A percentile compares a stretch with the other conserved stretches of the same genome.
These are phyloP conservation scores for Acanthochromis polyacanthus DNA, from an alignment of 2,113 vertebrate species.

Conservation along the genomic window DNA sequence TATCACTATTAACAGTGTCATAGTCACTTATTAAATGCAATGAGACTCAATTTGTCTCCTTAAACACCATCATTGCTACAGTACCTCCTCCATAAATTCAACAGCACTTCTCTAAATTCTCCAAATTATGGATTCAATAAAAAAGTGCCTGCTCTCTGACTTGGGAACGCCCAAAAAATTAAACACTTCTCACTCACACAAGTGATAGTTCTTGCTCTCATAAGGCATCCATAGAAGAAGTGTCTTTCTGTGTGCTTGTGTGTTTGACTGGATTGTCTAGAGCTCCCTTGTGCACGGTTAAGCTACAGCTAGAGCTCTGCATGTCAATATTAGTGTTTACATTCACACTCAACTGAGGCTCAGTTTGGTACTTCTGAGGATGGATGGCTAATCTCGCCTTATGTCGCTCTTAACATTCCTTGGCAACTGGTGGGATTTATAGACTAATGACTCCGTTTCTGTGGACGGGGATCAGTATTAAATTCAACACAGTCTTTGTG, in stretches of 20 bases:
- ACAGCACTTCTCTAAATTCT: constrained; percentile 8
- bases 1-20: not conserved
- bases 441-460: constrained; percentile 70
- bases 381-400: constrained; percentile 73
- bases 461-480: constrained; percentile 65
- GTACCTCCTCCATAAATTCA: constrained; percentile 16
- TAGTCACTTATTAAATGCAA: constrained; percentile 11
- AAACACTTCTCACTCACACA: constrained; percentile 12
- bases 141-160: constrained; percentile 29
- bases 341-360: constrained; percentile 66
- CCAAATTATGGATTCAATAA: constrained; percentile 12
- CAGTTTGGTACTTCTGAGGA: constrained; percentile 71
- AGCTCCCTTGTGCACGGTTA: constrained; percentile 64
- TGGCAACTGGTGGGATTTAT: constrained; percentile 71
- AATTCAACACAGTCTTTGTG: constrained; percentile 58
- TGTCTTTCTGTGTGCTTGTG: constrained; percentile 42
- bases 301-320: constrained; percentile 58
- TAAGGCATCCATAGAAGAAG: constrained; percentile 36
- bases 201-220: constrained; percentile 18
- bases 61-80: constrained; percentile 1
- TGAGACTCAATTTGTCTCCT: not conserved
- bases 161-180: constrained; percentile 37
- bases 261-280: constrained; percentile 42
- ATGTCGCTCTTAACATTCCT: constrained; percentile 72
- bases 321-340: constrained; percentile 79